Conservation (phyloP, 2,888 invertebrate species). For the Aphrophora alni region DNA sequence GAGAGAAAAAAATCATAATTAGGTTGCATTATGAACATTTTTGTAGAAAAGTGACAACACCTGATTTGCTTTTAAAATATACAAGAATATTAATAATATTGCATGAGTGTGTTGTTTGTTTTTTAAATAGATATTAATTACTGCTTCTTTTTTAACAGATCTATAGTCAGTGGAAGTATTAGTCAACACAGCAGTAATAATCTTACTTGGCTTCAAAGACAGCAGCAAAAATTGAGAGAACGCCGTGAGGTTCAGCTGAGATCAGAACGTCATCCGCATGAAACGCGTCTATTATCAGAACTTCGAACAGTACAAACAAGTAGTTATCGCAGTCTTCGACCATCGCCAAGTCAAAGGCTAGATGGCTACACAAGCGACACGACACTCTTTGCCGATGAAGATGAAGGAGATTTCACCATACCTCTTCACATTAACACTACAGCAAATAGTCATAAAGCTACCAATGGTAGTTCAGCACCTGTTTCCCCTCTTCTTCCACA, state of each 20-base stretch:
- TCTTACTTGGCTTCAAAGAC: slow-evolving; percentile 81
- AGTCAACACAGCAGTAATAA: slow-evolving; percentile 59
- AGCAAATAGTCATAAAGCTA: slow-evolving; percentile 57
- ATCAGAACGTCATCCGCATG: slow-evolving; percentile 74
- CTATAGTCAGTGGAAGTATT: slow-evolving; percentile 46
- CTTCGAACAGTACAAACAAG: slow-evolving; percentile 61
- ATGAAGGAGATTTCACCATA: slow-evolving; percentile 69
- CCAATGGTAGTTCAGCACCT: slow-evolving; percentile 49
- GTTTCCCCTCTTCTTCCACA: slow-evolving; percentile 60
- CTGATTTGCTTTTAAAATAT: too few species aligned
- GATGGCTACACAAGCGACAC: slow-evolving; percentile 83
- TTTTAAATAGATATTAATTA: too few species aligned
- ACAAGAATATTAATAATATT: too few species aligned
- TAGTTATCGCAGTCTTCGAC: slow-evolving; percentile 54
- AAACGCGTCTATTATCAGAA: slow-evolving; percentile 67
- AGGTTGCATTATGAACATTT: too few species aligned
- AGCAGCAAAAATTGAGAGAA: slow-evolving; percentile 81
- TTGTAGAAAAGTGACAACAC: too few species aligned
- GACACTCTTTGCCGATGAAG: slow-evolving; percentile 78
- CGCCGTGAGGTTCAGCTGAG: slow-evolving; percentile 75
- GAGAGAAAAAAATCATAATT: too few species aligned
- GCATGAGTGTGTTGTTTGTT: too few species aligned
- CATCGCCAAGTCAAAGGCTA: slow-evolving; percentile 62
- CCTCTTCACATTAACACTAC: slow-evolving; percentile 73
- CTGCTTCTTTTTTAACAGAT: slow-evolving; percentile 48